These are phyloP conservation scores for Drosophila heteroneura DNA, from an alignment of 2,888 invertebrate species.

Conservation along the genomic window DNA sequence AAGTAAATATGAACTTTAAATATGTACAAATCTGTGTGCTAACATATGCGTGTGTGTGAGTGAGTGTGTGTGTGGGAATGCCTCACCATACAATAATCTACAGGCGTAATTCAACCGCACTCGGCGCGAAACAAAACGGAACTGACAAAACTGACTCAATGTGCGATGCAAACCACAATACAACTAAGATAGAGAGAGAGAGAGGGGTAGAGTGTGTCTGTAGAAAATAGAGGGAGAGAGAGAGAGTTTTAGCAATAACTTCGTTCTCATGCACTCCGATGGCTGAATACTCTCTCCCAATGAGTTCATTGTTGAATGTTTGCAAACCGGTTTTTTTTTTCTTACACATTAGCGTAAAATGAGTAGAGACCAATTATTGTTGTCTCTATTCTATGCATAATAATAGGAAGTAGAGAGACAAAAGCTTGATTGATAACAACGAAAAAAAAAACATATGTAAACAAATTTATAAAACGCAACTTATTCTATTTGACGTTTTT, in stretches of 20 bases:
- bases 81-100: conserved; percentile 42
- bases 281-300: conserved; percentile 36
- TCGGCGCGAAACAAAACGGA: conserved; percentile 65
- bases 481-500: neutral
- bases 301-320: conserved; percentile 14
- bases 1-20: conserved; percentile 29
- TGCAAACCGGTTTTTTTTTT: conserved; percentile 29
- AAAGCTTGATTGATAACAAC: neutral
- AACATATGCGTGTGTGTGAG: conserved; percentile 1
- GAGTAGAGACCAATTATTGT: neutral
- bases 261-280: conserved; percentile 12
- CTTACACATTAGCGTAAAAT: neutral
- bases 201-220: neutral
- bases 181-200: conserved; percentile 14
- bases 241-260: conserved; percentile 7
- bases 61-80: conserved; percentile 13
- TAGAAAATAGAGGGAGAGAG: conserved; percentile 5
- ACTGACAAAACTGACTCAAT: conserved; percentile 55
- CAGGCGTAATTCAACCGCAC: conserved; percentile 65
- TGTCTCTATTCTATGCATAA: neutral
- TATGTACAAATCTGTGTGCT: conserved; percentile 17
- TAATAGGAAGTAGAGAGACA: neutral
- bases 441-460: neutral
- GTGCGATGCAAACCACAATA: conserved; percentile 33
- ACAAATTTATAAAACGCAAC: conserved; percentile 3